These are phyloP conservation scores for Eublepharis macularius DNA, from an alignment of 2,113 vertebrate species.

Conservation along the genomic window DNA sequence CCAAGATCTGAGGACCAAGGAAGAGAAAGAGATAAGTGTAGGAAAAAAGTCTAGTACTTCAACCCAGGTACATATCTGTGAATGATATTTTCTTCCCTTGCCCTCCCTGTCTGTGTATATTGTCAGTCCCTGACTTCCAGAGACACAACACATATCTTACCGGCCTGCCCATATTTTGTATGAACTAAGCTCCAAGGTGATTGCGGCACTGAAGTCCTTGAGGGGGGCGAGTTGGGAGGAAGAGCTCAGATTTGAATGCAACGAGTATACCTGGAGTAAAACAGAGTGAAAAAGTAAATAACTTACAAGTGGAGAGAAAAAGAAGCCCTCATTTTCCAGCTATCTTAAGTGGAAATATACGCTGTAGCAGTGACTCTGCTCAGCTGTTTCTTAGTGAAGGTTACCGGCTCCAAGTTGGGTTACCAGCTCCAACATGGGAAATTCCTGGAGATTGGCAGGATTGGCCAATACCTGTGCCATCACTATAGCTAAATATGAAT, in stretches of 20 bases:
- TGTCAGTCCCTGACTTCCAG: neutral
- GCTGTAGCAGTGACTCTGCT: no score
- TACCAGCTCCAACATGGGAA: no score
- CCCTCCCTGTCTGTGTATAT: neutral
- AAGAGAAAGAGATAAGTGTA: neutral
- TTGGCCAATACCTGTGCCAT: no score
- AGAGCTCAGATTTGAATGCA: neutral
- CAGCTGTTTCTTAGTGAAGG: no score
- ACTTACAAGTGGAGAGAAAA: neutral
- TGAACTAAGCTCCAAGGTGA: neutral
- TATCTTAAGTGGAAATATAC: neutral
- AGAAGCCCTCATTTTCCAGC: neutral
- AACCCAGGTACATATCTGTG: neutral
- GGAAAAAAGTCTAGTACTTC: neutral
- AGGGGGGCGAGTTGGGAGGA: no score
- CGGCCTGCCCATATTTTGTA: neutral
- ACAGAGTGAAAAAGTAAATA: neutral
- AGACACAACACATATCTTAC: neutral
- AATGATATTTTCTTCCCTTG: neutral
- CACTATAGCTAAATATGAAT: no score
- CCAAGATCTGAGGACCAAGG: neutral
- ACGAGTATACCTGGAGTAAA: neutral
- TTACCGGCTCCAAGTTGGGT: no score
- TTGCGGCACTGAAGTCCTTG: neutral
- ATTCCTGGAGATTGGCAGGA: no score